Evolutionary conservation across 2,797 vertebrate species (phyloP).

Genomic region (Lepus oiostolus): DNA sequence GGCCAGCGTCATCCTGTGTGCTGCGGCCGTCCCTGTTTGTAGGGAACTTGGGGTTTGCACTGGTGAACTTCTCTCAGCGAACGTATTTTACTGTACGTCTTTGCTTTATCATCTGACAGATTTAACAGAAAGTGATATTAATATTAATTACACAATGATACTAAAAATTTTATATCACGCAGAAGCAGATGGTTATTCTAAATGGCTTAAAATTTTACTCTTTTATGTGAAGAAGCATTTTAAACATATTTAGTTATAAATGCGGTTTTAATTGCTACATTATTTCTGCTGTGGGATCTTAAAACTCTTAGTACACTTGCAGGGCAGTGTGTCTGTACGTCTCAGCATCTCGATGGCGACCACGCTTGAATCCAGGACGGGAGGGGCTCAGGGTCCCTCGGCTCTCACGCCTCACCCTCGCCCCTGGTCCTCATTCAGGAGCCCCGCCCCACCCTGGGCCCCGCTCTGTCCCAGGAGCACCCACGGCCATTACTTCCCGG

Average conservation of each 20-base stretch:
- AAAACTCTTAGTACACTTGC: conserved; percentile 23
- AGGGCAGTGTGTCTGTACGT: not conserved
- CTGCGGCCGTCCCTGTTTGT: accelerated
- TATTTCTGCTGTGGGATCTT: conserved; percentile 76
- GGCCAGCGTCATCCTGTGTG: accelerated
- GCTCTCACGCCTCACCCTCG: not conserved
- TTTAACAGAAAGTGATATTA: conserved; percentile 80
- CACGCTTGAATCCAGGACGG: not conserved
- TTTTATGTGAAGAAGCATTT: conserved; percentile 77
- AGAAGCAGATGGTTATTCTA: conserved; percentile 84
- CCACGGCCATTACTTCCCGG: too few relatives aligned
- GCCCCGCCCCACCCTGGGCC: too few relatives aligned
- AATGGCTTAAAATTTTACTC: conserved; percentile 80
- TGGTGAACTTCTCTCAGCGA: not conserved
- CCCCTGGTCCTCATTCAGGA: not conserved
- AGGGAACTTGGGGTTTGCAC: not conserved
- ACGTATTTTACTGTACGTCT: not conserved
- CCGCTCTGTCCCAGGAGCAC: too few relatives aligned
- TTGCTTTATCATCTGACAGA: conserved; percentile 78
- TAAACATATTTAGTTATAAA: conserved; percentile 84
- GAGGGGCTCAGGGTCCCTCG: accelerated
- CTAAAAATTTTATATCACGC: conserved; percentile 83
- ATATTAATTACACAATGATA: conserved; percentile 84
- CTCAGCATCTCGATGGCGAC: not conserved
- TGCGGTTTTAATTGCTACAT: conserved; percentile 83